These are phyloP conservation scores for Chrysopa pallens DNA, from an alignment of 1,140 invertebrate species.

Conservation along the genomic window DNA sequence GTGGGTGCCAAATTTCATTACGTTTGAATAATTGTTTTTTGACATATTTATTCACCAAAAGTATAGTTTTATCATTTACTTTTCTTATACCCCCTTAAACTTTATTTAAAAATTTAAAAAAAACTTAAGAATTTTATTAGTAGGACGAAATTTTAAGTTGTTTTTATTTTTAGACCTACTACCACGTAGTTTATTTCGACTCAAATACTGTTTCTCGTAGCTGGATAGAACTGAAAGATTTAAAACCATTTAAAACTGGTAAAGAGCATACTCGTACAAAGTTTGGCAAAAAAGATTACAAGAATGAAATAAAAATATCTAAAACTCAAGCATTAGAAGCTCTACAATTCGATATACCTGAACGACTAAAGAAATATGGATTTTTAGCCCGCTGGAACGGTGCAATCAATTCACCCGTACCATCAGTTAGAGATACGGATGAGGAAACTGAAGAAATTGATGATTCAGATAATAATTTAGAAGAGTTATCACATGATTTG, in stretches of 20 bases:
- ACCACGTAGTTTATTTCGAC: constrained; percentile 44
- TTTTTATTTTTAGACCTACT: constrained; percentile 30
- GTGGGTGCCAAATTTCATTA: no score
- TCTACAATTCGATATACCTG: constrained; percentile 15
- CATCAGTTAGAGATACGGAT: no score
- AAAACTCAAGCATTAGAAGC: constrained; percentile 22
- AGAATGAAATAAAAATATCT: constrained; percentile 17
- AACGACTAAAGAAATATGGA: constrained; percentile 25
- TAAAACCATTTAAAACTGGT: constrained; percentile 24
- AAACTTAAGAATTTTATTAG: no score
- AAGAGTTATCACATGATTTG: no score
- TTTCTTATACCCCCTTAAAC: no score
- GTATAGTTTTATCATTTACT: no score
- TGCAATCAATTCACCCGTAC: constrained; percentile 2
- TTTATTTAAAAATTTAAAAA: no score
- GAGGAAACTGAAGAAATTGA: no score
- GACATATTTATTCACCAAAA: no score
- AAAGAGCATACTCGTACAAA: constrained; percentile 7
- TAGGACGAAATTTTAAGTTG: no score
- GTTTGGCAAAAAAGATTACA: constrained; percentile 10
- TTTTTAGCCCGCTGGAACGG: constrained; percentile 24
- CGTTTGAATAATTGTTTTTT: no score
- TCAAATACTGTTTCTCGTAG: constrained; percentile 24
- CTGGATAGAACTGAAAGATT: constrained; percentile 26
- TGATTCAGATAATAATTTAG: no score